Conservation (phyloP, 2,113 vertebrate species). For the Blennius ocellaris region DNA sequence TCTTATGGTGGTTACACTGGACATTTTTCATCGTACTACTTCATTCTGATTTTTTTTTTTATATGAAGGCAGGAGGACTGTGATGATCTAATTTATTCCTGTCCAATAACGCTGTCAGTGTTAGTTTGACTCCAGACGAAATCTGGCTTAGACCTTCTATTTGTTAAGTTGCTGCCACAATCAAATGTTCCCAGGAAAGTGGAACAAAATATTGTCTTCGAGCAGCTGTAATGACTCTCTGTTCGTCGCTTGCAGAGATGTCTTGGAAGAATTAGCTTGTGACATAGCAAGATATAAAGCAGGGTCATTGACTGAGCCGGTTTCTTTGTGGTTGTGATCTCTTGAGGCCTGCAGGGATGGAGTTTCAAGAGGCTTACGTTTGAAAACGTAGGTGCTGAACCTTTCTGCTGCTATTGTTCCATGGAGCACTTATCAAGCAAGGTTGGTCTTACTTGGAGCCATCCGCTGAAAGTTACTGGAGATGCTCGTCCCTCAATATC, state of each 20-base stretch:
- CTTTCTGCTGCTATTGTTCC: conserved; percentile 22
- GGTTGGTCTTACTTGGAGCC: neutral
- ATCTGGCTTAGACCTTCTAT: conserved; percentile 15
- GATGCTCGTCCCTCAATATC: neutral
- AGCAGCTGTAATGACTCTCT: conserved; percentile 15
- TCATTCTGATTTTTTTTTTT: conserved; percentile 35
- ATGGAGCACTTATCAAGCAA: neutral
- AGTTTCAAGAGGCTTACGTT: conserved; percentile 37
- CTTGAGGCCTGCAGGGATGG: conserved; percentile 17
- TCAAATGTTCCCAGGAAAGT: neutral
- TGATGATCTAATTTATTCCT: conserved; percentile 60
- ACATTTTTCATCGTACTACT: conserved; percentile 31
- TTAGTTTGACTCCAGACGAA: conserved; percentile 42
- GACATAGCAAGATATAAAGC: conserved; percentile 10
- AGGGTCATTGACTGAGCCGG: conserved; percentile 14
- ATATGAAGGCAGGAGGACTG: conserved; percentile 28
- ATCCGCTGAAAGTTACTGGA: neutral
- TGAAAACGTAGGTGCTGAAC: conserved; percentile 11
- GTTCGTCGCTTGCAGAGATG: conserved; percentile 2
- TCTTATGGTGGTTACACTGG: conserved; percentile 32
- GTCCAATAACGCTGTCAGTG: conserved; percentile 58
- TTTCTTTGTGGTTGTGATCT: conserved; percentile 25
- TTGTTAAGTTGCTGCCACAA: conserved; percentile 8
- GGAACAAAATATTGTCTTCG: conserved; percentile 1
- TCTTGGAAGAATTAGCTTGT: conserved; percentile 15